Base-by-base conservation (phyloP, 2,797 vertebrate species). In the Toxotes lorentzi region DNA sequence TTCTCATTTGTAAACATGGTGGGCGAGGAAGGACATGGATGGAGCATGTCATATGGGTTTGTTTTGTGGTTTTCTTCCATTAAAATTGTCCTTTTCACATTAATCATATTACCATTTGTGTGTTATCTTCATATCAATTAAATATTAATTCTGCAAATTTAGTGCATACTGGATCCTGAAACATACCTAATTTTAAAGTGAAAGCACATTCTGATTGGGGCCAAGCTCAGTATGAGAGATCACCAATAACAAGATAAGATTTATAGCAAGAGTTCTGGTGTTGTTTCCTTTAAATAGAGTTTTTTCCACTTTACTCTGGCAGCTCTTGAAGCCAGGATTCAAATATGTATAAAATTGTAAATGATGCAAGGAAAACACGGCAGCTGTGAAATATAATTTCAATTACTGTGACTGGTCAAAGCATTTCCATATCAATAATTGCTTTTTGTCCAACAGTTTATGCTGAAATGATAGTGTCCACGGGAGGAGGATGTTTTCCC, bases 391-490 rank as follows among this genome's bases (percentile, higher is more conserved):
- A 85, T 84, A 60, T 72, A 73, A 86, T 90, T 91, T 92, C 85
- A 87, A 87, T 91, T 80, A 89, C 82, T 60, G 34, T 27, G 74
- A 54, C 66, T 53, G 70, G 68, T 85, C 64, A 51, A 76, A 86
- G 56, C 74, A 78, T 91, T 89, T 90, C 73, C 89, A 86, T 85
- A 79, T 90, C 58, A 85, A 87, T 87, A 88, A 91, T 92, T 92
- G 90, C 81, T 89, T 89, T 90, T 83, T 63, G 58, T 89, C 76
- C 66, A 50, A 51, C 61, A 80, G 74, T 83, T 70, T 63, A 54
- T 76, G 63, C 35, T 60, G 73, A 79, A 84, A 70, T 45, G 68
- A 87, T 84, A 83, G 80, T 73, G 76, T 81, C 85, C 60, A 53
- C 11, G 11, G 72, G 54, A 77, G 43, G 40, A 71, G 30, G 65